These are phyloP conservation scores for Cheirogaleus medius DNA, from an alignment of 2,113 vertebrate genomes.

Conservation along the genomic window DNA sequence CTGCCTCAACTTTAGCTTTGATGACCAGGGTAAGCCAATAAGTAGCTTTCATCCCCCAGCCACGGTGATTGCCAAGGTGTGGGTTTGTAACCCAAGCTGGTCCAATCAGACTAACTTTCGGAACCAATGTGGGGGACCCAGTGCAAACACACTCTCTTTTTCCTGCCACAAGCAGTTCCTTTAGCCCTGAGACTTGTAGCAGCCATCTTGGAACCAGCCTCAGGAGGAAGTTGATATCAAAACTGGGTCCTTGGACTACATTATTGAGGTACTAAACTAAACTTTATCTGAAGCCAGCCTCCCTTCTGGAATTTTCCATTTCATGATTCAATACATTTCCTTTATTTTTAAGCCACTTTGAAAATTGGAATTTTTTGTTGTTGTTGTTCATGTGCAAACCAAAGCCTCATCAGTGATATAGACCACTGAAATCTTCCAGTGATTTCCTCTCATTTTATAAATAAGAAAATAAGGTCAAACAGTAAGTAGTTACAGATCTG, in stretches of 20 bases:
- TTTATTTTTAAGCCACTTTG: constrained; percentile 9
- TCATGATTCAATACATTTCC: not conserved
- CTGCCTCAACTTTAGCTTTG: not conserved
- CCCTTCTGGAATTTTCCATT: not conserved
- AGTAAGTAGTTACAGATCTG: not conserved
- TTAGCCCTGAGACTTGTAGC: not conserved
- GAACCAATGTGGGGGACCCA: not conserved
- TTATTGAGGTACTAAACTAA: not conserved
- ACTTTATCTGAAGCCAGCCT: not conserved
- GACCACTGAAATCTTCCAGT: not conserved
- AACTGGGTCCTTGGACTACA: not conserved
- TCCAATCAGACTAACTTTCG: not conserved
- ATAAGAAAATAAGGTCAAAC: not conserved
- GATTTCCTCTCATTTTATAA: not conserved
- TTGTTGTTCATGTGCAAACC: not conserved
- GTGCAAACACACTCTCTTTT: not conserved
- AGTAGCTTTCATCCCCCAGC: not conserved
- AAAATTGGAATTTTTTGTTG: not conserved
- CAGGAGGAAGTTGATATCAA: not conserved
- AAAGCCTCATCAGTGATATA: not conserved
- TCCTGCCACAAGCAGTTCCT: not conserved
- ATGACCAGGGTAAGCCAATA: not conserved
- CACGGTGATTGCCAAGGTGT: not conserved
- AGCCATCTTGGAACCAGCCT: not conserved
- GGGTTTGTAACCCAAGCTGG: not conserved